Evolutionary conservation across 1,140 invertebrate genomes (phyloP).

Genomic region (Chymomyza costata): DNA sequence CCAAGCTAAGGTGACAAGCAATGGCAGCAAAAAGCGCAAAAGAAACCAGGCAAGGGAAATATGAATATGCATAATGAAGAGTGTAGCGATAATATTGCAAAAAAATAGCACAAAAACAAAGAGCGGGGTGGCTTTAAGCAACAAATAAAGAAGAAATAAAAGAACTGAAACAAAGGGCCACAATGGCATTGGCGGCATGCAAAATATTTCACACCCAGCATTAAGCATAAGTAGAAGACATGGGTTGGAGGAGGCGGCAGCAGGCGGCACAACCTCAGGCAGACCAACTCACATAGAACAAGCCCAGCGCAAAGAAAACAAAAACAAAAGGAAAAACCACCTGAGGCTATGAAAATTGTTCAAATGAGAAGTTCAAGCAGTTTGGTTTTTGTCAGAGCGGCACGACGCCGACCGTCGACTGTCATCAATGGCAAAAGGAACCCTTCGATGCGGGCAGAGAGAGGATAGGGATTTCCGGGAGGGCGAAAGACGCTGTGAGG

Average conservation of each 20-base stretch:
- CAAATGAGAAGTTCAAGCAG: neutral
- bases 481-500: neutral
- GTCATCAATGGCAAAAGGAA: too few species aligned
- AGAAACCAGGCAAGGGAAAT: constrained; percentile 31
- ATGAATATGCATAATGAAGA: constrained; percentile 37
- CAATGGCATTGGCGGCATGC: constrained; percentile 11
- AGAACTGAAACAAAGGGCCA: constrained; percentile 26
- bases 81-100: neutral
- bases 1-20: constrained; percentile 5
- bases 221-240: too few species aligned
- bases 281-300: constrained; percentile 25
- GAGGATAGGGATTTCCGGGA: neutral
- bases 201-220: constrained; percentile 36
- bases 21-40: constrained; percentile 37
- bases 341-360: constrained; percentile 4
- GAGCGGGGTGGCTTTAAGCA: neutral
- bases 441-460: too few species aligned
- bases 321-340: constrained; percentile 17
- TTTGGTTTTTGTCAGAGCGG: neutral
- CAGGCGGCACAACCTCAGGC: constrained; percentile 29
- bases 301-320: constrained; percentile 6
- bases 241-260: neutral
- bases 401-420: constrained; percentile 10
- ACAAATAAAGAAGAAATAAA: constrained; percentile 12
- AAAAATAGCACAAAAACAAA: too few species aligned